Conservation (phyloP, 92 coral and sea anemone genomes). For the Chrysogorgia sp. region DNA sequence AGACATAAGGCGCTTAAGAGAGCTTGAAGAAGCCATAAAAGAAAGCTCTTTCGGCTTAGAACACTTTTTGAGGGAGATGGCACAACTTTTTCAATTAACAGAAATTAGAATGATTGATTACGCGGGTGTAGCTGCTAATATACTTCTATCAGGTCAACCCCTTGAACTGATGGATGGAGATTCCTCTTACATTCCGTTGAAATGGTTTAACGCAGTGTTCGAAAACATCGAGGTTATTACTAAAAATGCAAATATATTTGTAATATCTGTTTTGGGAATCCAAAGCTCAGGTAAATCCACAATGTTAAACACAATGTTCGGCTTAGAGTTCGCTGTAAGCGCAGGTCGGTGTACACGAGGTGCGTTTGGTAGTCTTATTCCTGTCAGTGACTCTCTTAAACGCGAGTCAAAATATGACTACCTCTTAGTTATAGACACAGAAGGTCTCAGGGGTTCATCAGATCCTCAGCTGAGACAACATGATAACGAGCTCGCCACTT, state of each 20-base stretch:
- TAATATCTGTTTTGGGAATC: conserved; percentile 48
- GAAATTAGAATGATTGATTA: background rate
- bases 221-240: conserved; percentile 19
- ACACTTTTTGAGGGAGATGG: conserved; percentile 34
- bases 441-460: conserved; percentile 47
- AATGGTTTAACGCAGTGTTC: conserved; percentile 46
- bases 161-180: conserved; percentile 59
- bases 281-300: conserved; percentile 63
- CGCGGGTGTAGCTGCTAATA: conserved; percentile 44
- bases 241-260: conserved; percentile 44
- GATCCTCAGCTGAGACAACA: conserved; percentile 28
- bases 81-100: conserved; percentile 18
- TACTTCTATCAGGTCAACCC: conserved; percentile 40
- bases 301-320: conserved; percentile 58
- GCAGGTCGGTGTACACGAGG: conserved; percentile 59
- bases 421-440: conserved; percentile 51
- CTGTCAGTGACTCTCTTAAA: conserved; percentile 20
- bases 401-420: conserved; percentile 46
- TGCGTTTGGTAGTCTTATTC: conserved; percentile 41
- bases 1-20: background rate
- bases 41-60: conserved; percentile 41
- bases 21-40: conserved; percentile 10
- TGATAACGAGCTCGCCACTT: conserved; percentile 54
- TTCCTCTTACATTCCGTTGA: conserved; percentile 41
- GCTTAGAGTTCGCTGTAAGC: conserved; percentile 42